Evolutionary conservation across 2,113 vertebrate species (phyloP).

Genomic region (Melierax canorus): DNA sequence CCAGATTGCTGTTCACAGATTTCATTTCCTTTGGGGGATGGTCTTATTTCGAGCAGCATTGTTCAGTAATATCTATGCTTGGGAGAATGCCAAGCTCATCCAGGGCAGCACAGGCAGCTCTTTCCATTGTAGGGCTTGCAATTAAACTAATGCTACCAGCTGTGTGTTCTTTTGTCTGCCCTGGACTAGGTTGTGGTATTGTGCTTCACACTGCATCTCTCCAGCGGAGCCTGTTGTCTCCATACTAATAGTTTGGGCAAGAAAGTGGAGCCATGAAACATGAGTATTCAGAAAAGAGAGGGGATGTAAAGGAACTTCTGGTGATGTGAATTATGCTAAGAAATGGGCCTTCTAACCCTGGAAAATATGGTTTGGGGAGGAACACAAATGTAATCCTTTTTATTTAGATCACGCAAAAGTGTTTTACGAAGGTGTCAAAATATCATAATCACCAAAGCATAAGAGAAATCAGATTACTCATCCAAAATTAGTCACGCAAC

Average conservation of each 20-base stretch:
- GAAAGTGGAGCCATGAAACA: neutral
- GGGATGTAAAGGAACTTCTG: neutral
- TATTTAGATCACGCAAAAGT: neutral
- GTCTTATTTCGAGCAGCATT: constrained; percentile 10
- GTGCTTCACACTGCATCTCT: neutral
- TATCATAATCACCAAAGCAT: neutral
- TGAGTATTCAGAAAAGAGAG: neutral
- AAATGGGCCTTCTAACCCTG: neutral
- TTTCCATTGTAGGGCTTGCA: constrained; percentile 24
- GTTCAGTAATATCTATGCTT: constrained; percentile 17
- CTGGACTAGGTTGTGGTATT: constrained; percentile 8
- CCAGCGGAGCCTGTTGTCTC: neutral
- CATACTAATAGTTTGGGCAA: neutral
- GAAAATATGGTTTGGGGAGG: neutral
- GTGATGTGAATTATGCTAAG: neutral
- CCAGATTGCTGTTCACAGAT: neutral
- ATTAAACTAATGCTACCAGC: constrained; percentile 38
- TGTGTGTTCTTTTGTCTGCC: constrained; percentile 33
- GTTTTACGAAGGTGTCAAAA: neutral
- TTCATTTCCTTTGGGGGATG: neutral
- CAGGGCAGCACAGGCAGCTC: constrained; percentile 42
- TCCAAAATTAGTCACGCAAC: neutral
- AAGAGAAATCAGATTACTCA: neutral
- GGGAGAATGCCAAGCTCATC: constrained; percentile 38
- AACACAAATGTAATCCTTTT: neutral